A percentile compares a stretch with the other conserved stretches of the same genome.
These are phyloP conservation scores for Psittacula cyanocephala DNA, from an alignment of 2,113 vertebrate species.

Conservation along the genomic window DNA sequence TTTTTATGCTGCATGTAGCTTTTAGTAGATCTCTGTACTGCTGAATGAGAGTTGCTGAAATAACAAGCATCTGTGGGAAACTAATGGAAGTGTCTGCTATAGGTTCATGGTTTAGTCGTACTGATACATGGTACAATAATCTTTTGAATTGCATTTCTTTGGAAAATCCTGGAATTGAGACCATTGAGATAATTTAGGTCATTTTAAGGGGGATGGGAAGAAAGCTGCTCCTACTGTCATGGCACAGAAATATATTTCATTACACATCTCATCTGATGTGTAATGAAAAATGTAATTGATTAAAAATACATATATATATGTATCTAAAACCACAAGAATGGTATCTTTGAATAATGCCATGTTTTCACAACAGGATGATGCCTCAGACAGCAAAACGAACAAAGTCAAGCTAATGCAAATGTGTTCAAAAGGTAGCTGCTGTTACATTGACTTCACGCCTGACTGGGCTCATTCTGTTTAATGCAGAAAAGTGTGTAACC, in stretches of 20 bases:
- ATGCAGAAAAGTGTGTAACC: neutral
- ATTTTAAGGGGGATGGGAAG: neutral
- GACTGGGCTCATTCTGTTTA: neutral
- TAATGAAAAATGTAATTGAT: neutral
- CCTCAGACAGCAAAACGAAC: neutral
- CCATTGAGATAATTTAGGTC: neutral
- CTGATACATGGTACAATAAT: neutral
- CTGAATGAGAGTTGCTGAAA: neutral
- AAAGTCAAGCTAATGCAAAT: neutral
- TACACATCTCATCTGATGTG: neutral
- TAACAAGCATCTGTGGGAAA: neutral
- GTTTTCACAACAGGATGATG: neutral
- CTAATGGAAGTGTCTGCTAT: neutral
- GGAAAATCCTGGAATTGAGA: neutral
- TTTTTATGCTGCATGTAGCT: neutral
- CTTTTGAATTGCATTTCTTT: neutral
- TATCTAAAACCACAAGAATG: neutral
- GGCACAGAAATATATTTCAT: neutral
- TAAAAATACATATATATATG: neutral
- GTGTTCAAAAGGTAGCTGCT: neutral
- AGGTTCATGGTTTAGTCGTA: neutral
- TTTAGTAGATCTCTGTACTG: neutral
- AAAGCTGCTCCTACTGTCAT: neutral
- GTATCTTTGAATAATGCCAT: neutral
- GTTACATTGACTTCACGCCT: neutral